phyloP scores from a whole-genome alignment of 2,113 vertebrate species.

The Macheiramphus alcinus region DNA sequence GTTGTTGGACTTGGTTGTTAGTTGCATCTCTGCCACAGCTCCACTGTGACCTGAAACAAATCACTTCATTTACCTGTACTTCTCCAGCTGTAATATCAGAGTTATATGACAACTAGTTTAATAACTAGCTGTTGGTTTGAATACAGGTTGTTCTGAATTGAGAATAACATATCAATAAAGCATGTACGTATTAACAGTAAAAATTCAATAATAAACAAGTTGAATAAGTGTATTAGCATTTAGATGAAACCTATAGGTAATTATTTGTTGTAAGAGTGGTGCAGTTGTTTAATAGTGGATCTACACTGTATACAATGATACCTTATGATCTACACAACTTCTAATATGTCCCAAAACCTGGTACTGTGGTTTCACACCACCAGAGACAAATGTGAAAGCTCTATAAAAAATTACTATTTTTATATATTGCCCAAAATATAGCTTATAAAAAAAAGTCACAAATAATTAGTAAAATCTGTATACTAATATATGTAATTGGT shows the following conservation, averaged over 20 bases:
- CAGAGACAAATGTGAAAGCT: not conserved
- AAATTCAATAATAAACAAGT: not conserved
- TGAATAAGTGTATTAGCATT: not conserved
- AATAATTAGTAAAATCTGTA: not conserved
- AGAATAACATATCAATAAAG: not conserved
- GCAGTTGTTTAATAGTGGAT: not conserved
- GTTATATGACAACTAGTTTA: not conserved
- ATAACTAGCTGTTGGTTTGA: not conserved
- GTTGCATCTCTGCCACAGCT: not conserved
- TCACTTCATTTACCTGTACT: not conserved
- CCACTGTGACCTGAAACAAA: not conserved
- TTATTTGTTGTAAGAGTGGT: not conserved
- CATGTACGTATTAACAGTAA: not conserved
- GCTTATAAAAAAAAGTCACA: not conserved
- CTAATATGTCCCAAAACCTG: not conserved
- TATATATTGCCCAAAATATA: not conserved
- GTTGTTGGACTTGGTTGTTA: not conserved
- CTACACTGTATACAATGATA: not conserved
- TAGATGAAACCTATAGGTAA: not conserved
- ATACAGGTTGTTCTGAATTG: not conserved
- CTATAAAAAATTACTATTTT: not conserved
- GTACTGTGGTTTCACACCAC: not conserved
- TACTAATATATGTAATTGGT: not conserved
- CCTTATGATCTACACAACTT: not conserved
- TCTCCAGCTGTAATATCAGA: not conserved